Percentiles rank a stretch among this genome's conserved stretches.
Evolutionary conservation across 1,140 invertebrate species (phyloP).

Genomic region (Glossosoma conforme): DNA sequence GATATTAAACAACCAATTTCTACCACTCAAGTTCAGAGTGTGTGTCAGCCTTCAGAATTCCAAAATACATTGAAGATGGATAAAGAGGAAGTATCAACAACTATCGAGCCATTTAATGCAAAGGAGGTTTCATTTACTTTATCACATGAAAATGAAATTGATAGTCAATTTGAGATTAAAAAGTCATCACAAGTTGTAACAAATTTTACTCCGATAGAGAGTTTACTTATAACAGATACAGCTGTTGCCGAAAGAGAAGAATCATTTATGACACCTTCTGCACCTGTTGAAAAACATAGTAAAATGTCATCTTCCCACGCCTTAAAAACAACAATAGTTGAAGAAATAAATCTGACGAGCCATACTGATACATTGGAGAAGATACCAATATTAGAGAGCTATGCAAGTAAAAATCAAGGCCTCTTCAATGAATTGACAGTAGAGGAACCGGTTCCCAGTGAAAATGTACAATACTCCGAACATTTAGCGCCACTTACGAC

Average conservation of each 20-base stretch:
- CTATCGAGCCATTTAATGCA: slow-evolving; percentile 52
- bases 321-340: slow-evolving; percentile 53
- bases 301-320: slow-evolving; percentile 51
- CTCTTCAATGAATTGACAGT: slow-evolving; percentile 50
- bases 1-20: slow-evolving; percentile 51
- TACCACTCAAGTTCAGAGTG: slow-evolving; percentile 51
- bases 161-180: slow-evolving; percentile 34
- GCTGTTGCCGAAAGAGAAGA: slow-evolving; percentile 55
- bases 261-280: slow-evolving; percentile 42
- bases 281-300: slow-evolving; percentile 53
- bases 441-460: slow-evolving; percentile 48
- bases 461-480: slow-evolving; percentile 41
- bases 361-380: slow-evolving; percentile 44
- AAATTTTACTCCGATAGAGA: slow-evolving; percentile 21
- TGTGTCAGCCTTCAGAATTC: slow-evolving; percentile 52
- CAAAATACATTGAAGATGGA: slow-evolving; percentile 49
- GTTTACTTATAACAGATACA: slow-evolving; percentile 37
- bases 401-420: slow-evolving; percentile 47
- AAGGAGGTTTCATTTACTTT: slow-evolving; percentile 53
- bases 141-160: slow-evolving; percentile 50
- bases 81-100: slow-evolving; percentile 47
- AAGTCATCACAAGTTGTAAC: slow-evolving; percentile 16
- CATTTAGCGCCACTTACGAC: slow-evolving; percentile 38
- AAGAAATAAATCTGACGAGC: slow-evolving; percentile 54
- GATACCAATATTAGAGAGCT: slow-evolving; percentile 35